Conservation (phyloP, 2,888 invertebrate species). For the Polydrusus cervinus region DNA sequence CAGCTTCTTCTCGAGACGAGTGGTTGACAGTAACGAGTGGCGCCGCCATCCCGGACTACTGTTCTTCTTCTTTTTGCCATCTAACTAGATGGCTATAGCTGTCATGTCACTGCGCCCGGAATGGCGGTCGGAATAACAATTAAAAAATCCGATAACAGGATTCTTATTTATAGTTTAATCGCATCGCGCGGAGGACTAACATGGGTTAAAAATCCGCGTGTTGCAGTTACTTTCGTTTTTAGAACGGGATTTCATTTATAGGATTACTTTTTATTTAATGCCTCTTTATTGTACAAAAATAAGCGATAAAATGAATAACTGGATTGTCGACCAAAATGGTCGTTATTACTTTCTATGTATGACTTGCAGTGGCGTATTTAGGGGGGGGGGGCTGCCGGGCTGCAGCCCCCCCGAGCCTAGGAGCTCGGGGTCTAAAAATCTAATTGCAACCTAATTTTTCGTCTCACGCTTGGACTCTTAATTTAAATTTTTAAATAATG, state of each 20-base stretch:
- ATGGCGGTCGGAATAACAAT: conserved; percentile 64
- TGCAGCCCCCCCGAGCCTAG: too few relatives aligned
- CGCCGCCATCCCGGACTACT: conserved; percentile 64
- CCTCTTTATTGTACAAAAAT: too few relatives aligned
- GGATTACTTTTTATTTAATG: not conserved
- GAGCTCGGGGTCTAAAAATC: too few relatives aligned
- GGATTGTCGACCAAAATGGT: too few relatives aligned
- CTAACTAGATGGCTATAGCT: conserved; percentile 63
- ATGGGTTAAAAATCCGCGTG: conserved; percentile 37
- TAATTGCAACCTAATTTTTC: too few relatives aligned
- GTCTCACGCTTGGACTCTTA: too few relatives aligned
- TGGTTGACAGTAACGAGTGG: conserved; percentile 65
- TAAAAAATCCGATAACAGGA: conserved; percentile 67
- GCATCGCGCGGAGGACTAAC: conserved; percentile 40
- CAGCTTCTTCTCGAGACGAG: conserved; percentile 46
- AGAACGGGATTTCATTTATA: conserved; percentile 22
- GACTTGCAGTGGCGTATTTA: too few relatives aligned
- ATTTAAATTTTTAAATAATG: too few relatives aligned
- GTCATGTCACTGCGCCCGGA: conserved; percentile 65
- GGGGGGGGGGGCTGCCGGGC: too few relatives aligned
- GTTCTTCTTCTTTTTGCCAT: conserved; percentile 66
- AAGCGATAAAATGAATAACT: too few relatives aligned
- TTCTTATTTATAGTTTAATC: conserved; percentile 67
- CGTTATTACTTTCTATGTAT: too few relatives aligned
- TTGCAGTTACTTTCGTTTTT: conserved; percentile 45